Evolutionary conservation across 2,888 invertebrate genomes (phyloP).

Genomic region (Harpalus rubripes): DNA sequence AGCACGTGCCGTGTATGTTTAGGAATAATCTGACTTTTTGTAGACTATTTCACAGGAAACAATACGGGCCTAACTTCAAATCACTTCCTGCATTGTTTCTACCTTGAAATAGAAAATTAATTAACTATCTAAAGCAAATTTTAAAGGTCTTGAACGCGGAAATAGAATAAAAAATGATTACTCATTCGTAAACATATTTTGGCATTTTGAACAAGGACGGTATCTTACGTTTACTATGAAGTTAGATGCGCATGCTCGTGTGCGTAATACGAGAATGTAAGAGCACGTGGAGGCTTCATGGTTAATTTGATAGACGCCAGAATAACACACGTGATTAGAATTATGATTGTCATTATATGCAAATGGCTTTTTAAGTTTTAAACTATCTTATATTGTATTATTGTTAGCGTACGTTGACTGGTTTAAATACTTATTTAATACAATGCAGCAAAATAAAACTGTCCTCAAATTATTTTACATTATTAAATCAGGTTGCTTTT

Average conservation of each 20-base stretch:
- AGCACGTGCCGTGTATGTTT: slow-evolving; percentile 19
- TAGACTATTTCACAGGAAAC: not conserved
- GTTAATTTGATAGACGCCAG: slow-evolving; percentile 35
- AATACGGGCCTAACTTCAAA: not conserved
- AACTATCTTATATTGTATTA: slow-evolving; percentile 7
- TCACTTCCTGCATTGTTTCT: slow-evolving; percentile 14
- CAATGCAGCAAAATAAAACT: no score
- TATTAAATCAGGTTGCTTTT: no score
- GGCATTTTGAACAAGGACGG: slow-evolving; percentile 23
- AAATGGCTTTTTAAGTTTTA: not conserved
- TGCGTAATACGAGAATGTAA: slow-evolving; percentile 41
- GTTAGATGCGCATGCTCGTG: slow-evolving; percentile 26
- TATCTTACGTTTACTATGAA: slow-evolving; percentile 31
- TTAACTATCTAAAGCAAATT: slow-evolving; percentile 4
- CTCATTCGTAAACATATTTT: slow-evolving; percentile 45
- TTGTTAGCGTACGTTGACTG: slow-evolving; percentile 27
- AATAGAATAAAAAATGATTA: slow-evolving; percentile 41
- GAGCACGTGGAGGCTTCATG: slow-evolving; percentile 39
- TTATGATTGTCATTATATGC: slow-evolving; percentile 16
- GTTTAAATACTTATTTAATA: not conserved
- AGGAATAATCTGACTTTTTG: not conserved
- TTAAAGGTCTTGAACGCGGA: slow-evolving; percentile 36
- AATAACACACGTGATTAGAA: slow-evolving; percentile 19
- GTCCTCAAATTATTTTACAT: no score
- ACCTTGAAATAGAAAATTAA: slow-evolving; percentile 29